These are phyloP conservation scores for Trididemnum nubilum DNA, from an alignment of 23 tunicate species.

Conservation along the genomic window DNA sequence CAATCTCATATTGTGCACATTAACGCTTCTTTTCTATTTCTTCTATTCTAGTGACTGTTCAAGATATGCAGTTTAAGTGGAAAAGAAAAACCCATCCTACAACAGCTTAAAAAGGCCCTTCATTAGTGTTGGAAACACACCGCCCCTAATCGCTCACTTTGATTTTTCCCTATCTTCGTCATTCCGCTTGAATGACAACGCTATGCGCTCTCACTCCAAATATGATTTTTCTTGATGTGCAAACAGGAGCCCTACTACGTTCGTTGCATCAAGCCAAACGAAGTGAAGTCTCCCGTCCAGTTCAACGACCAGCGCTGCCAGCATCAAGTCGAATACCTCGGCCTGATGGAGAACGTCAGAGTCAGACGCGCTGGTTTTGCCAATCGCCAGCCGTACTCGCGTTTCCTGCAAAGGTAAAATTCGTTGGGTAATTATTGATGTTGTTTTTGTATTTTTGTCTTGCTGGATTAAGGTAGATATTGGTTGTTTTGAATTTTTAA, in stretches of 20 bases:
- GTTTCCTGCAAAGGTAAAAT: conserved; percentile 79
- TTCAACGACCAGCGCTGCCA: conserved; percentile 79
- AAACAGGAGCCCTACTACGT: conserved; percentile 94
- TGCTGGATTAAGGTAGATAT: no score
- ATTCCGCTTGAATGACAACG: no score
- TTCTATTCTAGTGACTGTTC: no score
- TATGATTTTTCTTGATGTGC: background rate
- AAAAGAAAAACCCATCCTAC: no score
- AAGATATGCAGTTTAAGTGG: no score
- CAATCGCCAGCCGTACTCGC: conserved; percentile 84
- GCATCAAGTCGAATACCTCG: conserved; percentile 90
- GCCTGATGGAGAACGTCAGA: conserved; percentile 90
- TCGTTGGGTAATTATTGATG: background rate
- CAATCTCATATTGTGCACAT: no score
- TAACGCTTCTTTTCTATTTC: no score
- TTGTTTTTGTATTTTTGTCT: background rate
- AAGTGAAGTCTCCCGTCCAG: conserved; percentile 89
- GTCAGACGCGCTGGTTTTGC: conserved; percentile 98
- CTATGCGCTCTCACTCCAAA: background rate
- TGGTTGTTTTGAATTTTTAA: no score
- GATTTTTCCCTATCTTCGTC: no score
- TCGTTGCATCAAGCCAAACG: conserved; percentile 97
- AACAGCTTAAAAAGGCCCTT: no score
- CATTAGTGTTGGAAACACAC: no score
- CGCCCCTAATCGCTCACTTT: no score